Base-by-base conservation (phyloP, 2,797 vertebrate genomes). In the Falco novaeseelandiae region DNA sequence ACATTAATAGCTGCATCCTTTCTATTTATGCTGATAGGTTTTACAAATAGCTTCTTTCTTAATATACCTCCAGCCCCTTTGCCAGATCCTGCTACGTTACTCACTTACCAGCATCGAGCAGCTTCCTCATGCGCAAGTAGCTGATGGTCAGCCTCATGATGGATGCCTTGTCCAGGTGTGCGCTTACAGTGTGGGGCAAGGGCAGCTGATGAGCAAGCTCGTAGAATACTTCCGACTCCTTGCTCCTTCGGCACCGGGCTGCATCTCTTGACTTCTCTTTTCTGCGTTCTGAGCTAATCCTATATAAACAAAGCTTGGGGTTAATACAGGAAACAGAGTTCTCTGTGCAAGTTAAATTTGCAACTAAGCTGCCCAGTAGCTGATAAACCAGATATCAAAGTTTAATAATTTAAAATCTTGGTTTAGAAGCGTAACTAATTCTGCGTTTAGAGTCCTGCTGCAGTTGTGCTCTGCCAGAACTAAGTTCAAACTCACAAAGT, bases 261-360 rank as follows among this genome's bases (percentile, higher is more conserved):
- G 99, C 99, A 96, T 99, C 99, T 97, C 99, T 98, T 0, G 99
- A 99, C 96, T 99, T 99, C 97, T 99, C 99, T 98, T 99, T 99
- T 91, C 99, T 98, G 62, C 99, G 98, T 79, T 99, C 99, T 0
- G 99, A 99, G 97, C 99, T 99, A 97, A 99, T 99, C 97, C 99
- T 99, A 94, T 2, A 83, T 87, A 95, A 98, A 97, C 59, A 70
- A 93, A 66, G 69, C 16, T 32, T 19, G 1, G 2, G 48, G 23
- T 94, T 78, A 51, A 72, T 3, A 32, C 0, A 14, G 61, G 57
- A 40, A 78, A 7, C 10, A 0, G 10, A 44, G 15, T 10, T 67
- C 40, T 49, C 57, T 1, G 4, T 4, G 14, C 32, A 29, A 32
- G 8, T 58, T 62, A 9, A 29, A 52, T 66, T 27, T 70, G 73